Evolutionary conservation across 2,797 vertebrate genomes (phyloP), one percentile per base, ranked within the genome.

Genomic region (Danio albolineatus): DNA sequence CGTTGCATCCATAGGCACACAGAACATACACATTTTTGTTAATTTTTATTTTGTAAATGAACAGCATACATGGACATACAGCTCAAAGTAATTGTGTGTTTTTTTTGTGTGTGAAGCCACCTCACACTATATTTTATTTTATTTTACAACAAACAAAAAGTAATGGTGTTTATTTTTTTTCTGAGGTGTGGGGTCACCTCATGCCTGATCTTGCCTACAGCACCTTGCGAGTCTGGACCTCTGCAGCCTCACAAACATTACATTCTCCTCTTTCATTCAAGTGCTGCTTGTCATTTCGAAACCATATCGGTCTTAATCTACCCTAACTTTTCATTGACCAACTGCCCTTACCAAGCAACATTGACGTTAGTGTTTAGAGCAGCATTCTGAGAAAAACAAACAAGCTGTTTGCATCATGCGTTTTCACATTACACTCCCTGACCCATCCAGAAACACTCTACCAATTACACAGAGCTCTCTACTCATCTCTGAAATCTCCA

Each of bases 251-350:
- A 54, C 36, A 70, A 19, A 70, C 36, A 70, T 54, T 7, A 9
- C 12, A n/a, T 39, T 19, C 36, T 53, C 10, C 38, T n/a, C 36
- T 71, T 36, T 71, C 49, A 54, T 38, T 49, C 49, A 53, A 19
- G 6, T 36, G n/a, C 49, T 71, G 4, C 36, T 41, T 41, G 10
- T 9, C 67, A 54, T 41, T 71, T 84, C 81, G 75, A 85, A 82
- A 84, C 54, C 43, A 86, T 21, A 81, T 84, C 91, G 89, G 78
- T 88, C 84, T 87, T 67, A 83, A 87, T 80, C 73, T 82, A 43
- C 80, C 76, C 82, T n/a, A 10, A 86, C 84, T 84, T 64, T 81
- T 86, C 86, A 14, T 70, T 74, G 46, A 86, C 78, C 39, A 86
- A 57, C 70, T 78, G 64, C 69, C 43, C 80, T 69, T 81, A 76